Conservation (phyloP, 2,888 invertebrate species). For the Lamproptera curius region DNA sequence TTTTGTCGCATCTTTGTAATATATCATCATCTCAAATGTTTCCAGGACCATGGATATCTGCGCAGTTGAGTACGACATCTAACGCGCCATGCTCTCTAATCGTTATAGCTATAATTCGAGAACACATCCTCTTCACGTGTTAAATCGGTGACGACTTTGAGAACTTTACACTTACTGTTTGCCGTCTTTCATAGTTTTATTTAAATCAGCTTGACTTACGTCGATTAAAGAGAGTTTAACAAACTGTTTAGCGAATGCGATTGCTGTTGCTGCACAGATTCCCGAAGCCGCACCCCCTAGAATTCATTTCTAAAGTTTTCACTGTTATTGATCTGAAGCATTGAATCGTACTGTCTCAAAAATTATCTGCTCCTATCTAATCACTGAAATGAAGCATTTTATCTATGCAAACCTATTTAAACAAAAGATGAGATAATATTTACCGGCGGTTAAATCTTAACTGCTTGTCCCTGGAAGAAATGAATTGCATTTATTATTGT, state of each 20-base stretch:
- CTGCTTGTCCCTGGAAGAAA: too few relatives aligned
- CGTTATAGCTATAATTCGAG: slow-evolving; percentile 31
- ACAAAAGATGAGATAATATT: too few relatives aligned
- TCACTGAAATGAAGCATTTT: too few relatives aligned
- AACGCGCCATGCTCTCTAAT: slow-evolving; percentile 35
- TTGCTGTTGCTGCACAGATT: slow-evolving; percentile 38
- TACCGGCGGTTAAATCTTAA: too few relatives aligned
- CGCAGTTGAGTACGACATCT: slow-evolving; percentile 40
- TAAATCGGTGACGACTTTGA: slow-evolving; percentile 36
- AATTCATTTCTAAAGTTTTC: too few relatives aligned
- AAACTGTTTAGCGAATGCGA: slow-evolving; percentile 39
- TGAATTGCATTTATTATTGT: too few relatives aligned
- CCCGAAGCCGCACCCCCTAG: too few relatives aligned
- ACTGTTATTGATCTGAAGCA: too few relatives aligned
- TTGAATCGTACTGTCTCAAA: too few relatives aligned
- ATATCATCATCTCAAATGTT: slow-evolving; percentile 31
- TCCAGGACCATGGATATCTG: slow-evolving; percentile 30
- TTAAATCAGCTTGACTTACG: slow-evolving; percentile 31
- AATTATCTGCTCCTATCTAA: slow-evolving; percentile 38
- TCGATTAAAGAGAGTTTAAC: slow-evolving; percentile 42
- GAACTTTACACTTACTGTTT: slow-evolving; percentile 33
- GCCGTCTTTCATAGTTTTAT: slow-evolving; percentile 30
- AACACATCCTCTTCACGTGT: slow-evolving; percentile 34
- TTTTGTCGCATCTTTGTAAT: slow-evolving; percentile 35
- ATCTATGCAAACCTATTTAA: too few relatives aligned